phyloP scores from a whole-genome alignment of 53 echinoderm and acorn worm genomes.

The Antedon mediterranea region DNA sequence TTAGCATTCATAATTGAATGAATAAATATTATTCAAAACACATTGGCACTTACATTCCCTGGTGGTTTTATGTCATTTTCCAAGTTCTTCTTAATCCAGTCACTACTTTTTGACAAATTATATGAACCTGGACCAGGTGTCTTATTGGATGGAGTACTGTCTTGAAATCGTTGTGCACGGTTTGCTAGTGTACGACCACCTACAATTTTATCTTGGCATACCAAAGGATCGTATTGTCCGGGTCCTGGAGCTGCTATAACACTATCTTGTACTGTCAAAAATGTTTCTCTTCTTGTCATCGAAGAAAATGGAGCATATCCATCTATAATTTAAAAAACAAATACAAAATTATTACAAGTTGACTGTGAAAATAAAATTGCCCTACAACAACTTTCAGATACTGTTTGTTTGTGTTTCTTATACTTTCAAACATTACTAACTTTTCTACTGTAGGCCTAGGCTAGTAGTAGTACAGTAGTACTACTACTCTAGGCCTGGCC shows the following conservation, averaged over 20 bases:
- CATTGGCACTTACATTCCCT: constrained; percentile 12
- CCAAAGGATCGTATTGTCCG: constrained; percentile 71
- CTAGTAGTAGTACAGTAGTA: too few relatives aligned
- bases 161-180: constrained; percentile 60
- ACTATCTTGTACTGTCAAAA: constrained; percentile 63
- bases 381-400: too few relatives aligned
- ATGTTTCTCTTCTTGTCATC: constrained; percentile 83
- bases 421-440: too few relatives aligned
- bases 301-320: constrained; percentile 93
- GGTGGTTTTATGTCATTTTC: constrained; percentile 2
- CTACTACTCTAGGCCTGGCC: too few relatives aligned
- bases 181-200: constrained; percentile 87
- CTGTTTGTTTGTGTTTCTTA: too few relatives aligned
- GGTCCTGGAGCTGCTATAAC: constrained; percentile 97
- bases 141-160: constrained; percentile 10
- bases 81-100: constrained; percentile 66
- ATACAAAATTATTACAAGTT: background rate
- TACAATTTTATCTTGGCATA: constrained; percentile 24
- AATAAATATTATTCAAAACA: too few relatives aligned
- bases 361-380: background rate
- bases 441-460: too few relatives aligned
- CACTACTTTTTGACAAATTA: constrained; percentile 64
- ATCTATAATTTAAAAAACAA: constrained; percentile 35
- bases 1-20: too few relatives aligned
- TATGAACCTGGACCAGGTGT: constrained; percentile 95